These are phyloP conservation scores for Astreopora myriophthalma DNA, from an alignment of 64 coral and sea anemone genomes.

Conservation along the genomic window DNA sequence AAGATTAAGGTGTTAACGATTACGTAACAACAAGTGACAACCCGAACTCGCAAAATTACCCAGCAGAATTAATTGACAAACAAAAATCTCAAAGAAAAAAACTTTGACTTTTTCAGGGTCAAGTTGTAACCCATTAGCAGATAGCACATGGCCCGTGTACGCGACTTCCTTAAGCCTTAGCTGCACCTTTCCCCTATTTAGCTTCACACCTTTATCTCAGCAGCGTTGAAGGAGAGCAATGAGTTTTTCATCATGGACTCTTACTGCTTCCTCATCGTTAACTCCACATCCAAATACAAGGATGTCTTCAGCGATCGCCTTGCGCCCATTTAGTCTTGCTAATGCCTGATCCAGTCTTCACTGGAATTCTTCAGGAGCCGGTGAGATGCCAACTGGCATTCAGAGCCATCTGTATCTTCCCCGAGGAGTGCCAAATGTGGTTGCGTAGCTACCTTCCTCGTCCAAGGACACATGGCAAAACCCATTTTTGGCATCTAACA, in stretches of 20 bases:
- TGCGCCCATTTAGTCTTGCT: not conserved
- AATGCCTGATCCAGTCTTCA: not conserved
- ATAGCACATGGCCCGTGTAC: no score
- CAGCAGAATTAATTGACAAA: no score
- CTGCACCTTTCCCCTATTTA: not conserved
- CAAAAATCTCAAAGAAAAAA: no score
- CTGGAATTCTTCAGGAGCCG: not conserved
- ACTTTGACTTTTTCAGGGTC: no score
- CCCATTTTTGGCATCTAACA: slow-evolving; percentile 9
- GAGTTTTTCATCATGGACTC: not conserved
- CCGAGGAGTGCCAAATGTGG: slow-evolving; percentile 5
- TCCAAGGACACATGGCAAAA: not conserved
- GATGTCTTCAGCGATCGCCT: not conserved
- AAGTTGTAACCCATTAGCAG: no score
- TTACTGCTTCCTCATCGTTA: not conserved
- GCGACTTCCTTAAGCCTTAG: no score
- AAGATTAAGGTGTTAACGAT: no score
- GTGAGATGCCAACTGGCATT: not conserved
- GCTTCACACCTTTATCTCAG: not conserved
- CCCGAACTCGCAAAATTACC: no score
- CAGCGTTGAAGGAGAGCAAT: not conserved
- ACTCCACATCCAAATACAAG: not conserved
- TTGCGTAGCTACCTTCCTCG: not conserved
- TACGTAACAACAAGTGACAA: no score
- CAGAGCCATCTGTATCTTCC: not conserved